A percentile compares a stretch with the other conserved stretches of the same genome.
phyloP scores from a whole-genome alignment of 2,113 vertebrate genomes.

The Pelvicachromis taeniatus region DNA sequence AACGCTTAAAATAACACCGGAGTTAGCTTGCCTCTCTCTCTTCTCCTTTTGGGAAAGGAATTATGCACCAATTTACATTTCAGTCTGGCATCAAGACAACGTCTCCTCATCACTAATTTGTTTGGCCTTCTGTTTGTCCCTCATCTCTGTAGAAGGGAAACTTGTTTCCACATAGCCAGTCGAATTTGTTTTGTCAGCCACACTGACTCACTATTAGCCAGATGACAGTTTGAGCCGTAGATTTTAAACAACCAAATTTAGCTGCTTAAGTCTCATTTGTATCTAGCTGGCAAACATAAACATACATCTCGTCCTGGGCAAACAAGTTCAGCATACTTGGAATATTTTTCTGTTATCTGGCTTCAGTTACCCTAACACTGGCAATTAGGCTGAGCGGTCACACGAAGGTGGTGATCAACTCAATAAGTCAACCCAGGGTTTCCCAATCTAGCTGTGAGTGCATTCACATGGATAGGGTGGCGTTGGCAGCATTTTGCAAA shows the following conservation, averaged over 20 bases:
- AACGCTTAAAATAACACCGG: not conserved
- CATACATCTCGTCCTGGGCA: not conserved
- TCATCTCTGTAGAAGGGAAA: not conserved
- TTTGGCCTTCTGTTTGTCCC: not conserved
- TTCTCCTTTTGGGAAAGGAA: not conserved
- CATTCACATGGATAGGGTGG: not conserved
- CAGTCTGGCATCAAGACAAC: not conserved
- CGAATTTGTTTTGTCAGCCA: not conserved
- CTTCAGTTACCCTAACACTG: not conserved
- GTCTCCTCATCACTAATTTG: not conserved
- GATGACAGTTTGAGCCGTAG: not conserved
- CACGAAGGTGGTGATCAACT: not conserved
- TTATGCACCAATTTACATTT: not conserved
- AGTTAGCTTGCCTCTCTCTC: not conserved
- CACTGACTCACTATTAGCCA: not conserved
- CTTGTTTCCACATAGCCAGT: not conserved
- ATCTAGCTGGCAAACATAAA: not conserved
- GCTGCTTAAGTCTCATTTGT: not conserved
- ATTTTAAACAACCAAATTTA: not conserved
- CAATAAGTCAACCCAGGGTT: not conserved
- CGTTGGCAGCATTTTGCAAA: not conserved
- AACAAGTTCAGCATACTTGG: not conserved
- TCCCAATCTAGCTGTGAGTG: not conserved
- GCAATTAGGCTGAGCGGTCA: not conserved
- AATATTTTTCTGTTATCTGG: not conserved